Evolutionary conservation across 2,113 vertebrate species (phyloP).

Genomic region (Pollachius pollachius): DNA sequence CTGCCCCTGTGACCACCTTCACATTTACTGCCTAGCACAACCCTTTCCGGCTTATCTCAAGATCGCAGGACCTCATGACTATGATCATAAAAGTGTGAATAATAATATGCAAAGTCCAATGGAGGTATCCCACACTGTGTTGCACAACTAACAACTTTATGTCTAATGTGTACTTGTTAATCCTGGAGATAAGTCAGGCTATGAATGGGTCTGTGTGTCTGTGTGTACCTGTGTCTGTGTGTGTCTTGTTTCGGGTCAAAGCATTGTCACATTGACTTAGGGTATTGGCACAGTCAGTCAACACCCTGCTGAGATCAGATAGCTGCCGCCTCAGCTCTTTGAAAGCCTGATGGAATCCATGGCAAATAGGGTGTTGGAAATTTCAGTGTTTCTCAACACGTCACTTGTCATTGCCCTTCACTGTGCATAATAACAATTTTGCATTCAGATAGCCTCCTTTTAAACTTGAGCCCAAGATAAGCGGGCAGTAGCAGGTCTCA

Average conservation of each 20-base stretch:
- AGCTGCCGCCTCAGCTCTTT: not conserved
- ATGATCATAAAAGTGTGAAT: no score
- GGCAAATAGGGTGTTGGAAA: not conserved
- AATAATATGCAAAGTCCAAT: no score
- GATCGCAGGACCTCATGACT: no score
- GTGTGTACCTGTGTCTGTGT: not conserved
- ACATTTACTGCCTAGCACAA: no score
- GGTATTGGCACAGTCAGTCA: not conserved
- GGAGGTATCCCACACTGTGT: no score
- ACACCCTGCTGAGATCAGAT: not conserved
- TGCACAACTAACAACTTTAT: no score
- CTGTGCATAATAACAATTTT: conserved; percentile 11
- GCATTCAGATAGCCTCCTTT: conserved; percentile 9
- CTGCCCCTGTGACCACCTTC: no score
- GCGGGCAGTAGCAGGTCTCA: conserved; percentile 15
- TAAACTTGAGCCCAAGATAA: conserved; percentile 15
- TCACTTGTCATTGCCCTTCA: conserved; percentile 15
- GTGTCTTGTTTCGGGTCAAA: not conserved
- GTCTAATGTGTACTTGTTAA: no score
- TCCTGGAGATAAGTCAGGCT: no score
- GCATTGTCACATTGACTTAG: no score
- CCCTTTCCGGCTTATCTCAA: no score
- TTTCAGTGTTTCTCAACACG: conserved; percentile 4
- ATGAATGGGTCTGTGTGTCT: no score
- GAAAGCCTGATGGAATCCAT: conserved; percentile 12